Conservation (phyloP, 2,113 vertebrate genomes). For the Ariopsis seemanni region DNA sequence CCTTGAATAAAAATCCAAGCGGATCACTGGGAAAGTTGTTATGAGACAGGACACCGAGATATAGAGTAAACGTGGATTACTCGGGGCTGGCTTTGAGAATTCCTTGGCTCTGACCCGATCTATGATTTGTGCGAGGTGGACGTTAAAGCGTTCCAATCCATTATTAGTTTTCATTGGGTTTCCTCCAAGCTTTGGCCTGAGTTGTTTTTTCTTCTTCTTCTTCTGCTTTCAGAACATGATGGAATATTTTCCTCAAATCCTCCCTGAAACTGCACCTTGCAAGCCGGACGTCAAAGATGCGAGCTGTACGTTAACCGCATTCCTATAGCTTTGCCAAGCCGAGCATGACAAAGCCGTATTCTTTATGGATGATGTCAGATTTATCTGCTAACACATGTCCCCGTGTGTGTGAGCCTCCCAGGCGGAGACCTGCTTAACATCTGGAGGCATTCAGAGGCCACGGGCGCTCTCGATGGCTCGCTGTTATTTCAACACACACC, state of each 20-base stretch:
- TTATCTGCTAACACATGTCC: conserved; percentile 50
- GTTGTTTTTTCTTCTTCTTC: not conserved
- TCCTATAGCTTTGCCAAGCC: conserved; percentile 19
- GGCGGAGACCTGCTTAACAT: conserved; percentile 49
- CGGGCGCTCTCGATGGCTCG: conserved; percentile 26
- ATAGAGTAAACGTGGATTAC: not conserved
- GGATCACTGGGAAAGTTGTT: not conserved
- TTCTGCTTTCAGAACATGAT: conserved; percentile 12
- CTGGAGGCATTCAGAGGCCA: conserved; percentile 42
- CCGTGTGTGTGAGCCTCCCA: conserved; percentile 38
- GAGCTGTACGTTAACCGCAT: conserved; percentile 1
- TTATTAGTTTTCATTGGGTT: conserved; percentile 40
- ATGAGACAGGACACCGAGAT: not conserved
- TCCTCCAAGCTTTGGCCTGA: conserved; percentile 22
- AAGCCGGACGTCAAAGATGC: not conserved
- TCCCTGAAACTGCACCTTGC: conserved; percentile 33
- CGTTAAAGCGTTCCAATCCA: conserved; percentile 2
- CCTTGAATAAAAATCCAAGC: conserved; percentile 52
- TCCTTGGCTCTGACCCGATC: conserved; percentile 19
- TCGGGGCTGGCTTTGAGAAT: not conserved
- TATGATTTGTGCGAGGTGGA: conserved; percentile 38
- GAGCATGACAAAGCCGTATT: conserved; percentile 37
- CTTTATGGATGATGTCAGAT: conserved; percentile 51
- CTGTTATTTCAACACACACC: conserved; percentile 34
- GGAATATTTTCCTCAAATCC: conserved; percentile 30